Conservation (phyloP, 2,797 vertebrate species). For the Falco peregrinus region DNA sequence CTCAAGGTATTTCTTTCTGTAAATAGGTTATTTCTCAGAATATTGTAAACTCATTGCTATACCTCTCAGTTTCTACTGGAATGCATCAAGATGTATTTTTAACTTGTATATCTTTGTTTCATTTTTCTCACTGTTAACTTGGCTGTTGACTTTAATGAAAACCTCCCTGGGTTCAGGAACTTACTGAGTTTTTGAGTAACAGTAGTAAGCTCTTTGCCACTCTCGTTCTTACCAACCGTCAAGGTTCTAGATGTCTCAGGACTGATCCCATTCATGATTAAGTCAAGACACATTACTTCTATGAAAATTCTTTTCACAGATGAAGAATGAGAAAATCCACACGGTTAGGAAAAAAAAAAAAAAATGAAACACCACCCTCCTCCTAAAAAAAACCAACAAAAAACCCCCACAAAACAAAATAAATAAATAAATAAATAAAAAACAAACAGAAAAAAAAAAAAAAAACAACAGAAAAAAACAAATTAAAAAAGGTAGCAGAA, state of each 20-base stretch:
- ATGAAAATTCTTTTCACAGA: neutral
- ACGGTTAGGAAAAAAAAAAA: neutral
- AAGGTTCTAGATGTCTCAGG: neutral
- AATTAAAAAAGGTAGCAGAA: accelerated
- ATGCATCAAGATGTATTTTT: neutral
- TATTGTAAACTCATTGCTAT: neutral
- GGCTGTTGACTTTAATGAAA: neutral
- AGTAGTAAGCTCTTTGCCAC: neutral
- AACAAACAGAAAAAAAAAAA: too few relatives aligned
- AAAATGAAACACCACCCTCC: too few relatives aligned
- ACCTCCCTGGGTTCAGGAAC: neutral
- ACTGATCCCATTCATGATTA: neutral
- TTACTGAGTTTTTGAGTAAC: neutral
- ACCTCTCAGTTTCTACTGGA: neutral
- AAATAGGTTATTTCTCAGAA: neutral
- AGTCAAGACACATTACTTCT: neutral
- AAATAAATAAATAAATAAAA: too few relatives aligned
- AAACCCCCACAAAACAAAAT: too few relatives aligned
- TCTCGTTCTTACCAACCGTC: neutral
- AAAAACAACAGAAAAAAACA: too few relatives aligned
- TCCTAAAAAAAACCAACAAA: neutral
- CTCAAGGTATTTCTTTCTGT: neutral
- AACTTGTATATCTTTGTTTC: neutral
- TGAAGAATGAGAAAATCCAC: neutral
- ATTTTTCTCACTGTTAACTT: neutral